Evolutionary conservation across 2,888 invertebrate species (phyloP).

Genomic region (Seira sanloemensis): DNA sequence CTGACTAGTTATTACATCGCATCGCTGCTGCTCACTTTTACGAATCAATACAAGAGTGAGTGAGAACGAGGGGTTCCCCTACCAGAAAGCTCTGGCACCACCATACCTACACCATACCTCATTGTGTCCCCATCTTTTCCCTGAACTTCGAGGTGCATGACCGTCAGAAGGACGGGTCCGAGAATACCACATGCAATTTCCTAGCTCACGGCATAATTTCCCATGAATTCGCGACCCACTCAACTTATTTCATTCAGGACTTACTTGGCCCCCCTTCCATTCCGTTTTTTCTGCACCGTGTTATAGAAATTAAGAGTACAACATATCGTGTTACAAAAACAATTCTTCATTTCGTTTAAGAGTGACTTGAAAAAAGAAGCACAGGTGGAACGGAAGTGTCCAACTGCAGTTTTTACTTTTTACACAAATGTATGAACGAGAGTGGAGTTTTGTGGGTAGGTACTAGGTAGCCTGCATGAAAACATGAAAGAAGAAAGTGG

Average conservation of each 20-base stretch:
- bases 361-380: not conserved
- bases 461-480: no score
- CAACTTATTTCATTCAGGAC: conserved; percentile 49
- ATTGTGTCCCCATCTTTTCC: conserved; percentile 34
- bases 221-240: conserved; percentile 37
- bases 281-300: no score
- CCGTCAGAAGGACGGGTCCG: conserved; percentile 63
- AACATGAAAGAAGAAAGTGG: no score
- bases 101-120: conserved; percentile 23
- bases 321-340: no score
- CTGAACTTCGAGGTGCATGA: conserved; percentile 65
- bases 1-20: no score
- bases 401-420: no score
- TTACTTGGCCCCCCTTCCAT: no score
- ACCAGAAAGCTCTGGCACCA: conserved; percentile 49
- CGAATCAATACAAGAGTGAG: conserved; percentile 1
- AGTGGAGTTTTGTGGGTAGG: no score
- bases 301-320: no score
- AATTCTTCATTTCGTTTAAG: not conserved
- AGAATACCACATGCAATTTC: conserved; percentile 62
- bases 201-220: conserved; percentile 58
- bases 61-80: not conserved
- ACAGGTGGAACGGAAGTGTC: conserved; percentile 36
- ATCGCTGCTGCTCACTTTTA: not conserved
- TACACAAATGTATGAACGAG: no score